Conservation (phyloP, 2,113 vertebrate species). For the Chamaea fasciata region DNA sequence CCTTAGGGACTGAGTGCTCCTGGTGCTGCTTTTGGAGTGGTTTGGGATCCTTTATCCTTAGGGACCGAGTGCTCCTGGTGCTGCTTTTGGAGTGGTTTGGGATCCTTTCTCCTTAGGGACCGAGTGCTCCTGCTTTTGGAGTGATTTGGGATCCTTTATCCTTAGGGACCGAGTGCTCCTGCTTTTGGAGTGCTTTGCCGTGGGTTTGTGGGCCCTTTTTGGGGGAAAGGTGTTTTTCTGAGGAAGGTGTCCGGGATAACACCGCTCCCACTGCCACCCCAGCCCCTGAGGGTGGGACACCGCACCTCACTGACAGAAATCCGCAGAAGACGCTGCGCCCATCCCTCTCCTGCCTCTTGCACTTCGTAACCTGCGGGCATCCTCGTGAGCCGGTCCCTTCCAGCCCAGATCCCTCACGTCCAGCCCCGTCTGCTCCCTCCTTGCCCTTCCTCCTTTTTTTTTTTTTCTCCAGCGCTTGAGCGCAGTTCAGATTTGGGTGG, state of each 20-base stretch:
- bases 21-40: rapidly evolving
- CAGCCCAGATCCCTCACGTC: background rate
- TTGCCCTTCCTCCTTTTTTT: background rate
- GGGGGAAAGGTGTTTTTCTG: background rate
- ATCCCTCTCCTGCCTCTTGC: background rate
- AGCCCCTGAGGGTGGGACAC: background rate
- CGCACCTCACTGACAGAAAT: rapidly evolving
- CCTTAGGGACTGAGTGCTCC: rapidly evolving
- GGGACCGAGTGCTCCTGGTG: rapidly evolving
- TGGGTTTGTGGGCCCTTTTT: rapidly evolving
- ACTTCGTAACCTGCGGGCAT: rapidly evolving
- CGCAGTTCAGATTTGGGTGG: background rate
- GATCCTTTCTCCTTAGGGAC: background rate
- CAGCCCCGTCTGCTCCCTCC: background rate
- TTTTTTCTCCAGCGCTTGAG: background rate
- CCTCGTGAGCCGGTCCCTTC: background rate
- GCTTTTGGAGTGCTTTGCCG: background rate
- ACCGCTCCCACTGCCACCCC: background rate
- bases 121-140: rapidly evolving
- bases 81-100: background rate
- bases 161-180: rapidly evolving
- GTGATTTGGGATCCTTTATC: background rate
- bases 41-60: background rate
- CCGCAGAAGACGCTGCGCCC: background rate
- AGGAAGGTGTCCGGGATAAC: background rate